Base-by-base conservation (phyloP, 2,888 invertebrate genomes). In the Anthophora plumipes region DNA sequence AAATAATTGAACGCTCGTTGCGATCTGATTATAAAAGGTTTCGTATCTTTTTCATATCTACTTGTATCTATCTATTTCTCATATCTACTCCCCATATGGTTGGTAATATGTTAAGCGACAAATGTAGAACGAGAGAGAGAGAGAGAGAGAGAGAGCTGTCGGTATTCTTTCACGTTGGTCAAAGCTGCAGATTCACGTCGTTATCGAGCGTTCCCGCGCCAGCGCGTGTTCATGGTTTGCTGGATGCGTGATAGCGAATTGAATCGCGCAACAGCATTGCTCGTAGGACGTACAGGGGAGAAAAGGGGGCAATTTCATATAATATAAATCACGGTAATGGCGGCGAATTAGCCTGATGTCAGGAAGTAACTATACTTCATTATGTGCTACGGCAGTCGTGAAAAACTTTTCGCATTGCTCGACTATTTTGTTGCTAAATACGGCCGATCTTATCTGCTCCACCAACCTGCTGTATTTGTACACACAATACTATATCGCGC, bases 381-480 rank as follows among this genome's bases (percentile, higher is more conserved):
- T 74, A 80, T 71, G 68, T 54, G 80, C 73, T 79, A 80, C 80
- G 80, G 68, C 64, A 25, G 41, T 80, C 73, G 74, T 80, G 79
- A 80, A 80, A 79, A 72, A 74, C 66, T 64, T 67, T 69, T 64
- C 59, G 73, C 71, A 60, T 85, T 73, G 69, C 76, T 55, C 31
- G 31, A 41, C 77, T 61, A 77, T 71, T 79, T 86, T 77, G 80
- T 83, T 80, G 75, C 82, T 82, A 81, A 81, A 76, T 68, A 63
- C 75, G 37, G 25, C 48, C 68, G 80, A 81, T 81, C 81, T 66
- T 81, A 82, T 82, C 82, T 9, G 39, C 2, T 12, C 17, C 7
- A 7, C 41, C 11, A 14, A 39, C 14, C 31, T 31, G 31, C 31
- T 31, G 74, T 70, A 70, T 61, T 70, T 57, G 61, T 72, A 46